A percentile compares a stretch with the other conserved stretches of the same genome.
Evolutionary conservation across 2,113 vertebrate species (phyloP).

Genomic region (Ornithorhynchus anatinus): DNA sequence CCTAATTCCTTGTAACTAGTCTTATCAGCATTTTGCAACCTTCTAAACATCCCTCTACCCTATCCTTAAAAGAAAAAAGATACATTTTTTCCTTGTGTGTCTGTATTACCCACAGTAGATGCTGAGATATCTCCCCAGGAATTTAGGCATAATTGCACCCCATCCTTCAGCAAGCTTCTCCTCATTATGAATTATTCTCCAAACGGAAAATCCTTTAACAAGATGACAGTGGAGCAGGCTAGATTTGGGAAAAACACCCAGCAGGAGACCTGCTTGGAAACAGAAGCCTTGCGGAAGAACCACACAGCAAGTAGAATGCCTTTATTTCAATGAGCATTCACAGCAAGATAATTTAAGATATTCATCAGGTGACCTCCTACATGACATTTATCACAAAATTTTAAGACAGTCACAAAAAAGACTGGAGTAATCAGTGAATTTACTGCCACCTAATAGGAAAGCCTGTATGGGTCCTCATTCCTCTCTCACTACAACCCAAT

Average conservation of each 20-base stretch:
- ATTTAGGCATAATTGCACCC: background rate
- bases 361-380: slow-evolving; percentile 57
- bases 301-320: slow-evolving; percentile 21
- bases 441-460: background rate
- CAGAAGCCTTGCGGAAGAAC: slow-evolving; percentile 43
- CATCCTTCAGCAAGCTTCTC: background rate
- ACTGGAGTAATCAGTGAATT: slow-evolving; percentile 9
- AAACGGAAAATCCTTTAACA: slow-evolving; percentile 8
- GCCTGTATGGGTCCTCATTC: no score
- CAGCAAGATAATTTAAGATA: slow-evolving; percentile 55
- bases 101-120: accelerated
- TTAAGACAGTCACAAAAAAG: slow-evolving; percentile 42
- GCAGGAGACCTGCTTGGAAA: slow-evolving; percentile 27
- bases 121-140: background rate
- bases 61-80: no score
- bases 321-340: slow-evolving; percentile 60
- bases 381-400: slow-evolving; percentile 64
- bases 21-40: background rate
- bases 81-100: background rate
- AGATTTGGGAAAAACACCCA: background rate
- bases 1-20: no score
- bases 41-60: background rate
- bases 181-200: background rate
- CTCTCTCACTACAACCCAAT: no score
- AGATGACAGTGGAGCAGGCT: slow-evolving; percentile 26